Evolutionary conservation across 2,888 invertebrate species (phyloP), one percentile per base, ranked within the genome.

Genomic region (Andrena flavipes): DNA sequence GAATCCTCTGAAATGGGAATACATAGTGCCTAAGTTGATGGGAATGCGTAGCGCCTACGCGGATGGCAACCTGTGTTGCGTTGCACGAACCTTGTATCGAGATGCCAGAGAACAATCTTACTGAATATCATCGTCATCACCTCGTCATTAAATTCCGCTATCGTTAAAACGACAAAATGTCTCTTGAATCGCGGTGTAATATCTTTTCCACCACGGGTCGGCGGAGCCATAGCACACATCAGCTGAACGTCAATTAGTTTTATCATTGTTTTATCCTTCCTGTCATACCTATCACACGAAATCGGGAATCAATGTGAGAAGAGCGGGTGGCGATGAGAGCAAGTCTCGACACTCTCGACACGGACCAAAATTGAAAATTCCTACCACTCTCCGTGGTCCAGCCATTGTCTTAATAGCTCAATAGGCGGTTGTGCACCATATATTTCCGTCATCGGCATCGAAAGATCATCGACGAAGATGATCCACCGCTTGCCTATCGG

Each of bases 381-480:
- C 69, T 84, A 93, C 99, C 99, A 99, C 91, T 97, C 96, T 86
- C 96, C 96, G 88, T 98, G 97, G 94, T 99, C 99, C 60, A 99
- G 96, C 95, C 97, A 97, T 94, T 98, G 98, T 29, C 99, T 95
- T 30, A 99, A 94, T 59, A 99, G 95, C 93, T 99, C 99, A 75
- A 99, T 98, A 0, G 99, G 98, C 0, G 99, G 99, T 93, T 99
- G 99, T 0, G 99, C 98, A 0, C 99, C 99, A 91, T 98, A 99
- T 1, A 96, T 96, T 94, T 98, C 98, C 73, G 97, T 96, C 89
- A 97, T 95, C 0, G 99, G 99, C 98, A 99, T 98, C 90, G 98
- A 98, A n/a, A 99, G 96, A 93, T 99, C 99, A 92, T 99, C 99
- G 49, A 99, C 98, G 93, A 99, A 99, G 64, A 99, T 96, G 16